These are phyloP conservation scores for Brevimyrus niger DNA, from an alignment of 2,113 vertebrate species.

Conservation along the genomic window DNA sequence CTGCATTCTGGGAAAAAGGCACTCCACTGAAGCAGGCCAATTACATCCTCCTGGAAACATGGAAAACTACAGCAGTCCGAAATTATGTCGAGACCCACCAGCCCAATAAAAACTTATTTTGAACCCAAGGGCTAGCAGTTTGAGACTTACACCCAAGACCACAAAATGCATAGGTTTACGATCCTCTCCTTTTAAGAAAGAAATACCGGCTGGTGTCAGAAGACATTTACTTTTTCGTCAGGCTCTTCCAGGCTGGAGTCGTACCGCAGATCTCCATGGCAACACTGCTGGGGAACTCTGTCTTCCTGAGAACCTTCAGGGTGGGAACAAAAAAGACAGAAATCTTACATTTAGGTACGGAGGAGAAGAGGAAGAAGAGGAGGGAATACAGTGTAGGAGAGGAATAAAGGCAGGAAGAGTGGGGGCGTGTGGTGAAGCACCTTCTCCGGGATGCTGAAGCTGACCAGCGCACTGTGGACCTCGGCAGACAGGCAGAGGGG, in stretches of 20 bases:
- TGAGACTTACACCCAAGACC: neutral
- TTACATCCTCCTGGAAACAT: neutral
- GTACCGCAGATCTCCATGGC: slow-evolving; percentile 72
- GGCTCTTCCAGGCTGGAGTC: slow-evolving; percentile 71
- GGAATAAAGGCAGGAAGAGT: neutral
- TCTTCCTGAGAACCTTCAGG: slow-evolving; percentile 84
- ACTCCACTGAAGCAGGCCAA: neutral
- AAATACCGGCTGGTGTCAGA: neutral
- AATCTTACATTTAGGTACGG: neutral
- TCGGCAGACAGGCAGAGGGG: slow-evolving; percentile 92
- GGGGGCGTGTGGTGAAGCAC: slow-evolving; percentile 43
- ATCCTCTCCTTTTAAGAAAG: neutral
- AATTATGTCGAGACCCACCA: neutral
- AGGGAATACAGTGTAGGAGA: neutral
- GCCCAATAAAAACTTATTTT: neutral
- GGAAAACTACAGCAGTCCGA: neutral
- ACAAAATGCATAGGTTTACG: neutral
- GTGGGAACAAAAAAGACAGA: neutral
- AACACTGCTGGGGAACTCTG: slow-evolving; percentile 66
- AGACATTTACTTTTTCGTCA: slow-evolving; percentile 77
- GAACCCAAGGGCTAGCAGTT: neutral
- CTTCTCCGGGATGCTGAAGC: slow-evolving; percentile 81
- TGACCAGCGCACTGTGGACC: slow-evolving; percentile 72
- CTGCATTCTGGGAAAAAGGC: slow-evolving; percentile 65
- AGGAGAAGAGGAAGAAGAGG: neutral